Conservation (phyloP, 2,797 vertebrate genomes). For the Neosilurus mollespiculum region DNA sequence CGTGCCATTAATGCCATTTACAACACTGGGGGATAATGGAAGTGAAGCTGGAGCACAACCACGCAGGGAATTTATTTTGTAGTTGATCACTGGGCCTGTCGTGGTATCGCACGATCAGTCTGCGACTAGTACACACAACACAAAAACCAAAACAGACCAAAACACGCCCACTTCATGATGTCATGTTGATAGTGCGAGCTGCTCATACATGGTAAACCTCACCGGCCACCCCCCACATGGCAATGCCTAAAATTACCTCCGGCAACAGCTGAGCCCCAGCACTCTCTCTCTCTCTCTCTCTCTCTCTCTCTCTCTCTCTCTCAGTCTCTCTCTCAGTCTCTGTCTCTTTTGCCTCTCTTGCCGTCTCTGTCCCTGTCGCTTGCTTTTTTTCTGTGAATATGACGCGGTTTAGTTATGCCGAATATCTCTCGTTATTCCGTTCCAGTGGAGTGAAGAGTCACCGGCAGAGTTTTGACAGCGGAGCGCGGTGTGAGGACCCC, state of each 20-base stretch:
- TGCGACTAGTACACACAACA: not conserved
- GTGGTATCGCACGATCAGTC: not conserved
- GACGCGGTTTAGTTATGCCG: slow-evolving; percentile 90
- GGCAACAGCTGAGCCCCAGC: slow-evolving; percentile 81
- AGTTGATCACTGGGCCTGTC: not conserved
- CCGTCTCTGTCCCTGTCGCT: slow-evolving; percentile 50
- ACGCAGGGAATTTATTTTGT: not conserved
- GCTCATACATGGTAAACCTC: slow-evolving; percentile 94
- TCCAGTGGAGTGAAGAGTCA: slow-evolving; percentile 67
- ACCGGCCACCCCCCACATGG: slow-evolving; percentile 73
- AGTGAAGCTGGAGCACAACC: not conserved
- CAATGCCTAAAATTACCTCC: slow-evolving; percentile 91
- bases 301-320: slow-evolving; percentile 15
- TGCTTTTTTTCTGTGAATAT: slow-evolving; percentile 64
- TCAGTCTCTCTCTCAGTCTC: slow-evolving; percentile 4
- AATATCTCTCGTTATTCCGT: slow-evolving; percentile 90
- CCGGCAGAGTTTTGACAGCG: slow-evolving; percentile 23
- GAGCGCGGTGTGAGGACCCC: slow-evolving; percentile 63
- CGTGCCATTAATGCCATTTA: not conserved
- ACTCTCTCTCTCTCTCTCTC: slow-evolving; percentile 12
- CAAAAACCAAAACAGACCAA: slow-evolving; percentile 13
- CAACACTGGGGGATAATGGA: not conserved
- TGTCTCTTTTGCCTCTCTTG: slow-evolving; percentile 19
- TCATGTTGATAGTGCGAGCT: slow-evolving; percentile 40
- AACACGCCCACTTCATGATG: slow-evolving; percentile 32